Conservation (phyloP, 2,888 invertebrate species). For the Drosophila colorata region DNA sequence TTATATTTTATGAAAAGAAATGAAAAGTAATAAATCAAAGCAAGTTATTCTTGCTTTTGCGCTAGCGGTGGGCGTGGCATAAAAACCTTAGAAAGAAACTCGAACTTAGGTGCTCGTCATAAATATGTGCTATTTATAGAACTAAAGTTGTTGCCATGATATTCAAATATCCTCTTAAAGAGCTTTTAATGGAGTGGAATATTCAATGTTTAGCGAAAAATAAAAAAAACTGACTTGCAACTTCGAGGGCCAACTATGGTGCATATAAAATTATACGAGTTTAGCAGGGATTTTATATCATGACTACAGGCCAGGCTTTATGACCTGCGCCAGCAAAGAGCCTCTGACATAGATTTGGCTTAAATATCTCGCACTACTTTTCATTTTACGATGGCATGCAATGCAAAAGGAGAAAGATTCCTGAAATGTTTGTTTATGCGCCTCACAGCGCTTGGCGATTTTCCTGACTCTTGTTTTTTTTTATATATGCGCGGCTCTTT, state of each 20-base stretch:
- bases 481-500: slow-evolving; percentile 48
- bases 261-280: slow-evolving; percentile 35
- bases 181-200: background rate
- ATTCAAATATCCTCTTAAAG: background rate
- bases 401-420: slow-evolving; percentile 46
- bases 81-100: too few species aligned
- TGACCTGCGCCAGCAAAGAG: slow-evolving; percentile 30
- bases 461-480: slow-evolving; percentile 49
- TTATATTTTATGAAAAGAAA: too few species aligned
- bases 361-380: slow-evolving; percentile 68
- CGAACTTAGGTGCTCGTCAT: too few species aligned
- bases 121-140: too few species aligned
- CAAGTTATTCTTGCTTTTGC: too few species aligned
- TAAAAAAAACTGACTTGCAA: slow-evolving; percentile 6
- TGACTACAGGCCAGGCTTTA: slow-evolving; percentile 20
- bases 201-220: slow-evolving; percentile 2
- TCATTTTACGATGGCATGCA: slow-evolving; percentile 63
- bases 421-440: slow-evolving; percentile 49
- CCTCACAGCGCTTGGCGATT: slow-evolving; percentile 17
- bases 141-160: background rate
- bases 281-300: slow-evolving; percentile 22
- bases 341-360: slow-evolving; percentile 66
- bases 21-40: too few species aligned
- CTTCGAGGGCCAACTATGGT: slow-evolving; percentile 3
- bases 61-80: too few species aligned